A percentile compares a stretch with the other conserved stretches of the same genome.
Evolutionary conservation across 1,140 invertebrate genomes (phyloP).

Genomic region (Drosophila mauritiana): DNA sequence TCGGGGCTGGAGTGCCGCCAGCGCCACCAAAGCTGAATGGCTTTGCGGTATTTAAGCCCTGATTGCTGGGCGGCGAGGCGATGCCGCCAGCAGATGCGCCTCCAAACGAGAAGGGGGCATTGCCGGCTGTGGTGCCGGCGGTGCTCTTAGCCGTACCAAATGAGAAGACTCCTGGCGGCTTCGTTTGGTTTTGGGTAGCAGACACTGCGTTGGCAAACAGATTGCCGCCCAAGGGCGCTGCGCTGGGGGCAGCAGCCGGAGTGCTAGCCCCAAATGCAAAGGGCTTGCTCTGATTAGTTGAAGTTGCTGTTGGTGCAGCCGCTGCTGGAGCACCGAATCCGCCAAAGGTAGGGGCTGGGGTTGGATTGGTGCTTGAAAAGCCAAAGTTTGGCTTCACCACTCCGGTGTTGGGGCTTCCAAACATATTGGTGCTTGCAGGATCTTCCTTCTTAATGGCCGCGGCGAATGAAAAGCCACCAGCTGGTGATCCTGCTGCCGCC

Average conservation of each 20-base stretch:
- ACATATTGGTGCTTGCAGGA: conserved; percentile 5
- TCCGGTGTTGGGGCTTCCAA: conserved; percentile 22
- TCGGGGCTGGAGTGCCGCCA: conserved; percentile 19
- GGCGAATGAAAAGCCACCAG: conserved; percentile 25
- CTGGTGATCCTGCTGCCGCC: conserved; percentile 1
- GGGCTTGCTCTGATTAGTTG: conserved; percentile 46
- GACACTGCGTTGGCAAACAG: conserved; percentile 57
- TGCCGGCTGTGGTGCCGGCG: conserved; percentile 12
- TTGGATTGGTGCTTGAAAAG: conserved; percentile 12
- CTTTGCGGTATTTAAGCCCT: conserved; percentile 44
- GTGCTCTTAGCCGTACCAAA: conserved; percentile 31
- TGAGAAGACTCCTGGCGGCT: conserved; percentile 41
- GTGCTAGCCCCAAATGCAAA: conserved; percentile 54
- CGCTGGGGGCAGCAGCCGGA: conserved; percentile 6
- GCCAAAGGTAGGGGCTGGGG: conserved; percentile 29
- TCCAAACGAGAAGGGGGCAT: conserved; percentile 51
- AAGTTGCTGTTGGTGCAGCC: neutral
- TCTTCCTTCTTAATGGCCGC: conserved; percentile 14
- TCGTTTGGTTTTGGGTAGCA: conserved; percentile 42
- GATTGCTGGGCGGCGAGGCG: conserved; percentile 32
- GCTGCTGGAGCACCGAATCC: conserved; percentile 35
- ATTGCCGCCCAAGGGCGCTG: conserved; percentile 37
- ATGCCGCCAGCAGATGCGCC: conserved; percentile 44
- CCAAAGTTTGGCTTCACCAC: conserved; percentile 15
- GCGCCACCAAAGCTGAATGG: conserved; percentile 55